Percentiles rank a stretch among this genome's conserved stretches.
Evolutionary conservation across 2,113 vertebrate species (phyloP).

Genomic region (Clarias macrocephalus): DNA sequence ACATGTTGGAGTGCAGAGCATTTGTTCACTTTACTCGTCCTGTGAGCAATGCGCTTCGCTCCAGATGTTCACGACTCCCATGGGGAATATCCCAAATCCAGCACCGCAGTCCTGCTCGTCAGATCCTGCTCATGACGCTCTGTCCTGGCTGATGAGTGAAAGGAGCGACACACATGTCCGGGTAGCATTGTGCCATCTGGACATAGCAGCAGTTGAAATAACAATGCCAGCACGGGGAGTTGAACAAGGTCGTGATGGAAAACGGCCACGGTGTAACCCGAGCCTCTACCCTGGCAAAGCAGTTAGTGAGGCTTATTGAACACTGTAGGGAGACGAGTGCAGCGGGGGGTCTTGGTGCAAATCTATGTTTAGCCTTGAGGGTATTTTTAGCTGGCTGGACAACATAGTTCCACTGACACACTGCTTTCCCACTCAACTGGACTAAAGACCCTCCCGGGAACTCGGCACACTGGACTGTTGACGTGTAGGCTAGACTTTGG

Average conservation of each 20-base stretch:
- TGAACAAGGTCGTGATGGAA: constrained; percentile 39
- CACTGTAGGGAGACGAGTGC: neutral
- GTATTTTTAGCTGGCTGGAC: constrained; percentile 48
- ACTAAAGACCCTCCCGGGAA: constrained; percentile 3
- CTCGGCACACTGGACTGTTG: neutral
- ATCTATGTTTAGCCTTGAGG: constrained; percentile 41
- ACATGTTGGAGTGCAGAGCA: neutral
- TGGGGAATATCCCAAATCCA: constrained; percentile 10
- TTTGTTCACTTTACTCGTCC: neutral
- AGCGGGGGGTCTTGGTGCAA: constrained; percentile 17
- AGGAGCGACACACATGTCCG: constrained; percentile 23
- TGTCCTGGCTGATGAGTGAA: constrained; percentile 34
- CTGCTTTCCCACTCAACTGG: constrained; percentile 35
- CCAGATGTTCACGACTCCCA: constrained; percentile 9
- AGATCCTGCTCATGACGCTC: constrained; percentile 1
- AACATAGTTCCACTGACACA: constrained; percentile 49
- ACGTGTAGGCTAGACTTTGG: neutral
- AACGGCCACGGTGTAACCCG: constrained; percentile 45
- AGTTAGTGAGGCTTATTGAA: constrained; percentile 20
- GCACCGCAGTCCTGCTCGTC: neutral
- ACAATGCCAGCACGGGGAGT: constrained; percentile 28
- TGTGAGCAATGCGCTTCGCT: neutral
- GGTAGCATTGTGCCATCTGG: constrained; percentile 3
- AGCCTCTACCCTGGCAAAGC: neutral
- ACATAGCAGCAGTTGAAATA: constrained; percentile 32